Evolutionary conservation across 2,113 vertebrate genomes (phyloP).

Genomic region (Drymodes brunneopygia): DNA sequence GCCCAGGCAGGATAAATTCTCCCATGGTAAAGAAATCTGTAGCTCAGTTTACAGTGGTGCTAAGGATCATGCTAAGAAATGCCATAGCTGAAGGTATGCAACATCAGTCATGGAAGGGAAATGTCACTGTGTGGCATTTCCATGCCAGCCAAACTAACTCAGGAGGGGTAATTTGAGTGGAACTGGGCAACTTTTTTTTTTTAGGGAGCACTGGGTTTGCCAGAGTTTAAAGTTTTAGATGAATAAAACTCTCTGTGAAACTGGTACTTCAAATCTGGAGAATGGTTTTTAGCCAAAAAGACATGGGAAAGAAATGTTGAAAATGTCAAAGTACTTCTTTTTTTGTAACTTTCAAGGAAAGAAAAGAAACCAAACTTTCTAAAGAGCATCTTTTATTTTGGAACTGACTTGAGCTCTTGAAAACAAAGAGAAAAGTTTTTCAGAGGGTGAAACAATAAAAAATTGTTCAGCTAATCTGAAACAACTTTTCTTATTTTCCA

Average conservation of each 20-base stretch:
- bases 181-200: not conserved
- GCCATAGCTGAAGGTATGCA: slow-evolving; percentile 38
- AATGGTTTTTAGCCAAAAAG: not conserved
- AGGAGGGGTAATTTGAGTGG: slow-evolving; percentile 29
- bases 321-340: not conserved
- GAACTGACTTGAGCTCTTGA: not conserved
- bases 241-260: slow-evolving; percentile 19
- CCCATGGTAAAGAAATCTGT: not conserved
- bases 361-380: not conserved
- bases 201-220: not conserved
- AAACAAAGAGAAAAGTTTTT: not conserved
- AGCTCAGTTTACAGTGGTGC: slow-evolving; percentile 33
- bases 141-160: slow-evolving; percentile 30
- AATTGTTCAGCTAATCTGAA: not conserved
- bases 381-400: slow-evolving; percentile 15
- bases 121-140: slow-evolving; percentile 58
- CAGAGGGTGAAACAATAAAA: not conserved
- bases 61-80: slow-evolving; percentile 49
- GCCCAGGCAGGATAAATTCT: slow-evolving; percentile 27
- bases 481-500: not conserved
- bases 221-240: not conserved
- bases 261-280: slow-evolving; percentile 1
- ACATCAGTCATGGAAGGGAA: slow-evolving; percentile 50
- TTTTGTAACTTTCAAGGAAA: not conserved
- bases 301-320: not conserved